Base-by-base conservation (phyloP, 2,797 vertebrate genomes). In the Ptychadena robeensis region DNA sequence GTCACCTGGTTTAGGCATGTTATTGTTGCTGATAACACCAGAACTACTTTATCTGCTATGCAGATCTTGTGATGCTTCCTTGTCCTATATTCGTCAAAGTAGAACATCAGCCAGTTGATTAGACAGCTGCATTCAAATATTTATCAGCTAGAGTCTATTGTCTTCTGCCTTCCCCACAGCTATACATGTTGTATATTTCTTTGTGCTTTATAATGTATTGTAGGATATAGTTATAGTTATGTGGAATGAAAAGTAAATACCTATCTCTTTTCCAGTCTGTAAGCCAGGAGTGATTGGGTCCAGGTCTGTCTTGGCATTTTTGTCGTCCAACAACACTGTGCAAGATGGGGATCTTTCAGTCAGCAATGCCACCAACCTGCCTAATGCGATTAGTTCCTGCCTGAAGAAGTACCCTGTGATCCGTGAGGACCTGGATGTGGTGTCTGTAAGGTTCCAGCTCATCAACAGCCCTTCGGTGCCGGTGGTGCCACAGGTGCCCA, bases 351-450 rank as follows among this genome's bases (percentile, higher is more conserved):
- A n/a, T 48, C 82, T 73, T 0, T 40, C 85, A 0, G 66, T 79
- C 8, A 38, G 63, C 2, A 0, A 35, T 12, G 81, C 68, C 70
- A 71, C 81, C 11, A 18, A 27, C 5, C 80, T 59, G 12, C 0
- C 66, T 0, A 35, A n/a, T 5, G 74, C 30, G 0, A 57, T 73
- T n/a, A 87, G 86, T 63, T 81, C 87, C 85, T 98, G 97, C 44
- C 87, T 98, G 80, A 89, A 87, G 89, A 95, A 53, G 86, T 88
- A 96, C 64, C 93, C 95, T 0, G 89, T 99, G 0, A 88, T 95
- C 4, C 92, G 92, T 0, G 97, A 98, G 70, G 96, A 97, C 85
- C 73, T 94, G 86, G 97, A 98, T 0, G 92, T 97, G 28, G 89
- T 96, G 10, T 97, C 96, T 0, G 91, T 96, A 40, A 92, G 92